Evolutionary conservation across 2,113 vertebrate genomes (phyloP).

Genomic region (Eublepharis macularius): DNA sequence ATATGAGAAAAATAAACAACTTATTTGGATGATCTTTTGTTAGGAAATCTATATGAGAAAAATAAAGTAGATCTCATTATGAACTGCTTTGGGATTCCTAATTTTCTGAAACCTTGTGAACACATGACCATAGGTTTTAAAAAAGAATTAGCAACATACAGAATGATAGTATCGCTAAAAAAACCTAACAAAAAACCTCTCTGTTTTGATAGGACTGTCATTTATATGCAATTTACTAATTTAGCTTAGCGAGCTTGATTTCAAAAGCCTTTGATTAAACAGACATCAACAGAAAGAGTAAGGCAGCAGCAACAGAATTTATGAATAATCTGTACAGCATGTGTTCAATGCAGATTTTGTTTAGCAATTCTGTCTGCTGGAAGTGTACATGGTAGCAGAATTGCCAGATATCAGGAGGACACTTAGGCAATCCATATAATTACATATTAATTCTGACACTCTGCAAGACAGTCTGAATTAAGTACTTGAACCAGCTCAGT

Average conservation of each 20-base stretch:
- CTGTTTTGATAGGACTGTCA: constrained; percentile 4
- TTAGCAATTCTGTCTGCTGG: constrained; percentile 24
- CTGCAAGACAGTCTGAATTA: constrained; percentile 25
- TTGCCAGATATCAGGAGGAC: not conserved
- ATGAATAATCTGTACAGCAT: constrained; percentile 10
- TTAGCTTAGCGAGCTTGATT: constrained; percentile 13
- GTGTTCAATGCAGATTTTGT: constrained; percentile 20
- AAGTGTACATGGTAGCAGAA: constrained; percentile 28
- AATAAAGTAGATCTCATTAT: not conserved
- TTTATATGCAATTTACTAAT: constrained; percentile 2
- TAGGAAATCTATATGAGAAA: not conserved
- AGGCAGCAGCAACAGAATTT: constrained; percentile 17
- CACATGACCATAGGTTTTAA: not conserved
- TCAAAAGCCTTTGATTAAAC: constrained; percentile 29
- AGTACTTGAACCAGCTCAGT: not conserved
- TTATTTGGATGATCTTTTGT: not conserved
- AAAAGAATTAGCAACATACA: constrained; percentile 12
- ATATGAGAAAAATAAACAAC: not conserved
- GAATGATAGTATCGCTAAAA: constrained; percentile 1
- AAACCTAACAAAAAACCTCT: not conserved
- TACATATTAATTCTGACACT: not conserved
- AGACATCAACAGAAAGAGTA: constrained; percentile 11
- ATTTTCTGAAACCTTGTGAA: not conserved
- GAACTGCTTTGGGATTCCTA: constrained; percentile 1
- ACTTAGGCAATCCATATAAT: constrained; percentile 10